Conservation (phyloP, 2,888 invertebrate species). For the Chrysotoxum bicinctum region DNA sequence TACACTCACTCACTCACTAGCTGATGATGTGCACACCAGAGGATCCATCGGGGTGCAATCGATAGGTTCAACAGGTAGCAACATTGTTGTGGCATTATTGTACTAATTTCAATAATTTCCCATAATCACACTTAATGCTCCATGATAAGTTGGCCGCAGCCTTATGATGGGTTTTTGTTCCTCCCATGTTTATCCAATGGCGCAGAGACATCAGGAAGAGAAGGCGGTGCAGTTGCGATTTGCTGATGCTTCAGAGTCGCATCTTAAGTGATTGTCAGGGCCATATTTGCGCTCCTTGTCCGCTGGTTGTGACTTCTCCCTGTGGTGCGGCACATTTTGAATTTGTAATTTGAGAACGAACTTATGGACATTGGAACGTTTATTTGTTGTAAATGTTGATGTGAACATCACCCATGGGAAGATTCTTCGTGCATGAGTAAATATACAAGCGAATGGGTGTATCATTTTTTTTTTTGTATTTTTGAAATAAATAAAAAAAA, state of each 20-base stretch:
- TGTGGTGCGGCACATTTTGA: conserved; percentile 17
- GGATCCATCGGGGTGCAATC: conserved; percentile 35
- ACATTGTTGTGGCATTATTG: conserved; percentile 65
- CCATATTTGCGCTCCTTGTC: conserved; percentile 37
- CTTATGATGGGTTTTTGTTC: background rate
- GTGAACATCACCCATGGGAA: conserved; percentile 37
- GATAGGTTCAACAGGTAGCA: conserved; percentile 60
- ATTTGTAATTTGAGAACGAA: conserved; percentile 27
- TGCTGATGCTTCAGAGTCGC: background rate
- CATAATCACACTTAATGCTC: conserved; percentile 65
- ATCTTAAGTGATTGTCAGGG: conserved; percentile 37
- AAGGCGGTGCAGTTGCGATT: background rate
- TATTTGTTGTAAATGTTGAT: conserved; percentile 39
- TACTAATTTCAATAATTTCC: conserved; percentile 69
- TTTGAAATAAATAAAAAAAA: background rate
- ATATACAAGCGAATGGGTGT: background rate
- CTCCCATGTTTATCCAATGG: background rate
- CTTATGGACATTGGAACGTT: conserved; percentile 33
- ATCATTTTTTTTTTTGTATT: background rate
- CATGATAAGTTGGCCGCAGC: background rate
- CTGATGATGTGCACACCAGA: too few relatives aligned
- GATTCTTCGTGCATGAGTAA: background rate
- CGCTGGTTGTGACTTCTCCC: background rate
- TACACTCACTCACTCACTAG: too few relatives aligned
- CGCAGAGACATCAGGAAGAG: background rate